Conservation (phyloP, 2,797 vertebrate genomes). For the Cossypha heuglini region DNA sequence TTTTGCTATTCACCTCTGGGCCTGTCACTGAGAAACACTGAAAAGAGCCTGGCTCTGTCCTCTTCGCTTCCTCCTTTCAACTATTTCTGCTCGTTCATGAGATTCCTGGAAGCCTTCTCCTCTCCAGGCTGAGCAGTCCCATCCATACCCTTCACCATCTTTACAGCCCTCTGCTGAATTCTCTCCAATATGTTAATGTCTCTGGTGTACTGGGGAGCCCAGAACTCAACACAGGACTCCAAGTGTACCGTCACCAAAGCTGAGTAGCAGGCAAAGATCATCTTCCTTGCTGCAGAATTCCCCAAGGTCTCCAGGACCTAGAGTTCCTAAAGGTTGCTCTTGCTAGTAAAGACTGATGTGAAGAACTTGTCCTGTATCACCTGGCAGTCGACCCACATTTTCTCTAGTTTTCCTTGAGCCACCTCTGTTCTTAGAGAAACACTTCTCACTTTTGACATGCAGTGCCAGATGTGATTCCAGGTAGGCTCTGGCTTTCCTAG, state of each 20-base stretch:
- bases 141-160: not conserved
- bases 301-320: not conserved
- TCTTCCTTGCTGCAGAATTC: not conserved
- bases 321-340: not conserved
- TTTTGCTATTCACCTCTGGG: not conserved
- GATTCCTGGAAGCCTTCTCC: not conserved
- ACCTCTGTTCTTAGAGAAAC: not conserved
- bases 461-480: not conserved
- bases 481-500: not conserved
- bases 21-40: not conserved
- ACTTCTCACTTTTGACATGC: not conserved
- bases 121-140: not conserved
- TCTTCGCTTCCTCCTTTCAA: not conserved
- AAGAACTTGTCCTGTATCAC: not conserved
- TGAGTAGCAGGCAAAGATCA: not conserved
- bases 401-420: not conserved
- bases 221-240: not conserved
- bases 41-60: not conserved
- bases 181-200: not conserved
- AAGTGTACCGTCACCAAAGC: not conserved
- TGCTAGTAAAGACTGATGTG: not conserved
- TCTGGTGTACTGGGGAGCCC: not conserved
- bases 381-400: accelerated
- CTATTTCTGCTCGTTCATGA: not conserved
- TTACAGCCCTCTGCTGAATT: not conserved